Evolutionary conservation across 2,113 vertebrate genomes (phyloP), one percentile per base, ranked within the genome.

Genomic region (Proteles cristata): DNA sequence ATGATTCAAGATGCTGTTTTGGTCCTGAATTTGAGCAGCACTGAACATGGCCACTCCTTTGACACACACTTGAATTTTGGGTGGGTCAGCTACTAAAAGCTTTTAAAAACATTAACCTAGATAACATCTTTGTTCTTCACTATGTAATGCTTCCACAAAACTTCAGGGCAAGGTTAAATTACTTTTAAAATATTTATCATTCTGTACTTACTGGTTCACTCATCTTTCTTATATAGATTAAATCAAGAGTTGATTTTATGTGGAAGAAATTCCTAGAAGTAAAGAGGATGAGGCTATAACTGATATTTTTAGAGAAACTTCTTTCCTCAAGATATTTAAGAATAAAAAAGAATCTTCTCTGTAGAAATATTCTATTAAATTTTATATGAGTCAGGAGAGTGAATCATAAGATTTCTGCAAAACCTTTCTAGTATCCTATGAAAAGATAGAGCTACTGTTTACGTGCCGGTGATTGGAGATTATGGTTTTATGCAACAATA

Each of bases 401-500:
- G 80, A 93, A 97, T 87, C 25, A 28, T 93, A 90, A 95, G 45
- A 79, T 87, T 61, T 69, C 48, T 92, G 19, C 15, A 94, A 95
- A 96, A 66, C 35, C 9, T 45, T 94, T 94, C 87, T 45, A 76
- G 66, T 33, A 84, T 74, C 45, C 58, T 80, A 23, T 84, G 26
- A 96, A 93, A 97, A 81, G n/a, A 86, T 35, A 88, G 11, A 91
- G 19, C 35, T 80, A n/a, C 25, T 65, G 19, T 88, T 92, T 97
- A 55, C 26, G 12, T 90, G 45, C 4, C 84, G 87, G 25, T 58
- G 63, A 95, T 66, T 76, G 53, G 68, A 66, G 91, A 76, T 84
- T 96, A 80, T 39, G 11, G 15, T 69, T 95, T 92, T 19, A 48
- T 28, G 45, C 5, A 61, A 33, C 65, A 87, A 63, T 68, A 71